A percentile compares a stretch with the other conserved stretches of the same genome.
phyloP scores from a whole-genome alignment of 2,113 vertebrate genomes.

The Phyllopteryx taeniolatus region DNA sequence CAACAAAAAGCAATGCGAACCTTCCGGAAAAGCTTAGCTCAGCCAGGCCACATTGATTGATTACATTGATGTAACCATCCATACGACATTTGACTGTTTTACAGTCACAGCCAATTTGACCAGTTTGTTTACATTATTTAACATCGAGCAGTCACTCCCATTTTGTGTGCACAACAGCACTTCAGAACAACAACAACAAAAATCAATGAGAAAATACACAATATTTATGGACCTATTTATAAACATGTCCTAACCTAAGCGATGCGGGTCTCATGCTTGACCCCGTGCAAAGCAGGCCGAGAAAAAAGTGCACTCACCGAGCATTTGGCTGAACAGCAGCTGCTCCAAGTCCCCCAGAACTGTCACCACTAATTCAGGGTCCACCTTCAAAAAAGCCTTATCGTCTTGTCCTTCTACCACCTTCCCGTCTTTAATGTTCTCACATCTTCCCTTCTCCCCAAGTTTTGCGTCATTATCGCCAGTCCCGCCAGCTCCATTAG shows the following conservation, averaged over 20 bases:
- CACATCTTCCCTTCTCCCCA: constrained; percentile 64
- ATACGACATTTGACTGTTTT: constrained; percentile 3
- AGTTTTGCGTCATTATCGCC: constrained; percentile 49
- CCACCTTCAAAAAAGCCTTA: constrained; percentile 91
- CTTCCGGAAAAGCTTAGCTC: constrained; percentile 38
- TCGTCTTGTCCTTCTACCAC: constrained; percentile 69
- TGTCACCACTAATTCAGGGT: constrained; percentile 94
- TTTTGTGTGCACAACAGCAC: constrained; percentile 16
- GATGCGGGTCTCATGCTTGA: constrained; percentile 3
- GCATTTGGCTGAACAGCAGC: constrained; percentile 95
- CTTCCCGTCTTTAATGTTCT: constrained; percentile 59
- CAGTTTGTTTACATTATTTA: constrained; percentile 14
- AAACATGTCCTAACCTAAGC: background rate
- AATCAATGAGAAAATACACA: constrained; percentile 5
- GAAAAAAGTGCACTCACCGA: constrained; percentile 80
- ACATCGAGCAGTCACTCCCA: background rate
- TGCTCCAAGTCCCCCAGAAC: constrained; percentile 96
- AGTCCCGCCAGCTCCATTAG: constrained; percentile 55
- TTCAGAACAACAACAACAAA: constrained; percentile 11
- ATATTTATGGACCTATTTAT: background rate
- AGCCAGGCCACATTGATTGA: constrained; percentile 18
- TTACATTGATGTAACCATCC: background rate
- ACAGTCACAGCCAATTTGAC: background rate
- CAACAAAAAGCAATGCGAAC: constrained; percentile 47
- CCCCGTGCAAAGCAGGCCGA: background rate